A percentile compares a stretch with the other conserved stretches of the same genome.
phyloP scores from a whole-genome alignment of 1,140 invertebrate species.

The Cotesia chilonis region DNA sequence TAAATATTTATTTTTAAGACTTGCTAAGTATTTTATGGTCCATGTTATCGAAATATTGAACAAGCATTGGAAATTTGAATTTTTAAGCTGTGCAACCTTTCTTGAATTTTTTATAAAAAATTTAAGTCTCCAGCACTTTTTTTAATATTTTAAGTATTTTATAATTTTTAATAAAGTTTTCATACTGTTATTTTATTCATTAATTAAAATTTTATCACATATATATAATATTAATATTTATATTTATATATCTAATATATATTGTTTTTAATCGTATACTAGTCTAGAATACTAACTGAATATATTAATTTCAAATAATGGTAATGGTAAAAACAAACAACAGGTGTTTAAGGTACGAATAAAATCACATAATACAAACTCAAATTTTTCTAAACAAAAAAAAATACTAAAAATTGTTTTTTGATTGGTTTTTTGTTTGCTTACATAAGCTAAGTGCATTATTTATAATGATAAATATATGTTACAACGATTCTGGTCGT shows the following conservation, averaged over 20 bases:
- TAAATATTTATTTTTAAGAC: too few relatives aligned
- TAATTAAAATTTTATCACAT: too few relatives aligned
- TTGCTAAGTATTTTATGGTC: too few relatives aligned
- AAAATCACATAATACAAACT: not conserved
- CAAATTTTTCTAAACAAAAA: not conserved
- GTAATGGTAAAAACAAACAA: conserved; percentile 3
- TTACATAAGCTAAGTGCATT: not conserved
- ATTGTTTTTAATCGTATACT: not conserved
- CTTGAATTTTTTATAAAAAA: too few relatives aligned
- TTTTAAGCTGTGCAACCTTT: too few relatives aligned
- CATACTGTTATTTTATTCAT: not conserved
- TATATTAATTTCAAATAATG: not conserved
- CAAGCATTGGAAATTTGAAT: too few relatives aligned
- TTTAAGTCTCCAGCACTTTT: too few relatives aligned
- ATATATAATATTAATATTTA: too few relatives aligned
- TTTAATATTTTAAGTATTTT: not conserved
- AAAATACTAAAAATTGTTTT: conserved; percentile 30
- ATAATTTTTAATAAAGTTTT: not conserved
- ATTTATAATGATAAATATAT: conserved; percentile 9
- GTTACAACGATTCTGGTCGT: conserved; percentile 47
- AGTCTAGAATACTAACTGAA: not conserved
- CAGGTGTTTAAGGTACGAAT: conserved; percentile 1
- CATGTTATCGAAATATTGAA: too few relatives aligned
- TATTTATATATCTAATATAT: not conserved
- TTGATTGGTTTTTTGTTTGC: not conserved